Conservation (phyloP, 2,797 vertebrate genomes). For the Telmatherina bonti region DNA sequence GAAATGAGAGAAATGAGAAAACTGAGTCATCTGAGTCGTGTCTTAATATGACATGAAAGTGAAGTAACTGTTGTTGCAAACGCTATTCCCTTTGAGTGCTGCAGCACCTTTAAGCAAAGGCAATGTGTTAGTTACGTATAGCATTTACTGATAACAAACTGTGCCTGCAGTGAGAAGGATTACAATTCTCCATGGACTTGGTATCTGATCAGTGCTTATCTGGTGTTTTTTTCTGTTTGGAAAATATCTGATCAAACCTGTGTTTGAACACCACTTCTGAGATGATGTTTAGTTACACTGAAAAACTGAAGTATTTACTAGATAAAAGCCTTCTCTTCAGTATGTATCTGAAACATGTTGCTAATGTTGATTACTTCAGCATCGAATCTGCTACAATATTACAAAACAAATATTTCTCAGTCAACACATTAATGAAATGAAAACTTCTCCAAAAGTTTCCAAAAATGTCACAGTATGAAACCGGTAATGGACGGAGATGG, state of each 20-base stretch:
- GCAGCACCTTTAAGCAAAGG: constrained; percentile 22
- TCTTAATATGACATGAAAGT: constrained; percentile 35
- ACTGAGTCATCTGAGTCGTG: constrained; percentile 58
- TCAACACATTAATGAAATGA: too few relatives aligned
- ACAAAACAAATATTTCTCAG: too few relatives aligned
- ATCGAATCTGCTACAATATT: too few relatives aligned
- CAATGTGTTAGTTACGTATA: constrained; percentile 16
- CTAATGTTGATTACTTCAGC: background rate
- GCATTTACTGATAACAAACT: background rate
- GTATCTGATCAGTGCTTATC: background rate
- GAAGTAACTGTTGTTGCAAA: constrained; percentile 26
- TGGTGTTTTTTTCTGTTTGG: background rate
- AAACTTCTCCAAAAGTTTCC: background rate
- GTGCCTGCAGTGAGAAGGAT: background rate
- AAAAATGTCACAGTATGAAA: background rate
- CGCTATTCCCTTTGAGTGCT: constrained; percentile 10
- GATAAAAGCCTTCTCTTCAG: background rate
- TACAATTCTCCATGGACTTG: background rate
- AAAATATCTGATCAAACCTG: background rate
- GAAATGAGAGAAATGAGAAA: constrained; percentile 26
- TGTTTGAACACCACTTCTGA: background rate
- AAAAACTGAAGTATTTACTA: background rate
- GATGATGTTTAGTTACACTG: background rate
- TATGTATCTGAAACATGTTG: background rate
- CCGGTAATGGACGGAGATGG: too few relatives aligned